Conservation (phyloP, 2,888 invertebrate genomes). For the Mechanitis messenoides region DNA sequence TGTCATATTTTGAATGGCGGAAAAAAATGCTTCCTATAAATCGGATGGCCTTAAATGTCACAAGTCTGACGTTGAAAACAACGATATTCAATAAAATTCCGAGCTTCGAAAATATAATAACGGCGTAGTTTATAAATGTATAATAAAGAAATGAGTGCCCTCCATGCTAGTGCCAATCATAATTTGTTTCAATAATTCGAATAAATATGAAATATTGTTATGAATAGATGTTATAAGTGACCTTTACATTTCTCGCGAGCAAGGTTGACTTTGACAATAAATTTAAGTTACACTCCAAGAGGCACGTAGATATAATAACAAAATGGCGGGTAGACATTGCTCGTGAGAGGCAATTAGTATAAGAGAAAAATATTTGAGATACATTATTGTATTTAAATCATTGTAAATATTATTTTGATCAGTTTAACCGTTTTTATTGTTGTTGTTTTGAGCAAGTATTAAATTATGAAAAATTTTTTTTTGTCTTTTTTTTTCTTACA, state of each 20-base stretch:
- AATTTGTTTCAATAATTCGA: slow-evolving; percentile 50
- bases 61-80: slow-evolving; percentile 24
- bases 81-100: slow-evolving; percentile 37
- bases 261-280: slow-evolving; percentile 6
- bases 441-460: slow-evolving; percentile 55
- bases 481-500: slow-evolving; percentile 31
- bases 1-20: slow-evolving; percentile 17
- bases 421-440: slow-evolving; percentile 41
- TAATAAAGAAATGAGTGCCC: slow-evolving; percentile 51
- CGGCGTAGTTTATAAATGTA: slow-evolving; percentile 32
- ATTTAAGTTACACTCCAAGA: neutral
- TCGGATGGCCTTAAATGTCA: slow-evolving; percentile 18
- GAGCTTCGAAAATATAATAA: slow-evolving; percentile 35
- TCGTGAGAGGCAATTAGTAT: slow-evolving; percentile 22
- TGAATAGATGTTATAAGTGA: slow-evolving; percentile 37
- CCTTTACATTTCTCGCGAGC: slow-evolving; percentile 25
- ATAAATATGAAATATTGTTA: slow-evolving; percentile 36
- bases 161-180: slow-evolving; percentile 70
- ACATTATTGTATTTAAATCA: slow-evolving; percentile 30
- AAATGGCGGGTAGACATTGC: slow-evolving; percentile 10
- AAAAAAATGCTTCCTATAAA: slow-evolving; percentile 12
- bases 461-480: slow-evolving; percentile 46
- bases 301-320: slow-evolving; percentile 6
- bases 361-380: slow-evolving; percentile 30
- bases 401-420: slow-evolving; percentile 50